A percentile compares a stretch with the other conserved stretches of the same genome.
phyloP scores from a whole-genome alignment of 2,113 vertebrate species.

The Passer montanus region DNA sequence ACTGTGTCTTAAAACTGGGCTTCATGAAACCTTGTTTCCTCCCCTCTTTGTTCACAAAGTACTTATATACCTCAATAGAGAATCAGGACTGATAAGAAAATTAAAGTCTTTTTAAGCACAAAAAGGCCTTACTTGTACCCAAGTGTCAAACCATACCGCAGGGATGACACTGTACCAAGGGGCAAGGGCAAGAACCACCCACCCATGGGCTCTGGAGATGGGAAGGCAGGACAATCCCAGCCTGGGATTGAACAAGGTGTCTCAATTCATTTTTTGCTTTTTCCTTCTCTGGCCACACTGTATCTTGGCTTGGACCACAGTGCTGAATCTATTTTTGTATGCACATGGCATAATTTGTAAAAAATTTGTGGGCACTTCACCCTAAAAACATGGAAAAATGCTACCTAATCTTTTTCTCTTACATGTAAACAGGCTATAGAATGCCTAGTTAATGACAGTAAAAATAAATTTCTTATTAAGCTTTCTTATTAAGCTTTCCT shows the following conservation, averaged over 20 bases:
- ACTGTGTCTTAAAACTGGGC: background rate
- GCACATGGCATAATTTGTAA: background rate
- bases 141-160: background rate
- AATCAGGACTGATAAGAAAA: background rate
- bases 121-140: background rate
- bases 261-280: background rate
- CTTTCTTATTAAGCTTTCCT: background rate
- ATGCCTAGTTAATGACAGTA: background rate
- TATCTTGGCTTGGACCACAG: background rate
- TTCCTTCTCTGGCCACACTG: background rate
- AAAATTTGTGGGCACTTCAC: background rate
- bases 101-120: background rate
- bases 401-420: background rate
- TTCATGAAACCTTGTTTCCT: background rate
- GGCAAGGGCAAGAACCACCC: background rate
- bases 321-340: background rate
- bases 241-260: rapidly evolving
- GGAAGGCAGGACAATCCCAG: background rate
- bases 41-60: background rate
- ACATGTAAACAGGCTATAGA: background rate
- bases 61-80: background rate
- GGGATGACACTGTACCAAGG: background rate
- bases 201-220: background rate
- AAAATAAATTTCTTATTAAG: background rate
- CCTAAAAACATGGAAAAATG: background rate